Base-by-base conservation (phyloP, 1,140 invertebrate genomes). In the Neuroterus valhalla region DNA sequence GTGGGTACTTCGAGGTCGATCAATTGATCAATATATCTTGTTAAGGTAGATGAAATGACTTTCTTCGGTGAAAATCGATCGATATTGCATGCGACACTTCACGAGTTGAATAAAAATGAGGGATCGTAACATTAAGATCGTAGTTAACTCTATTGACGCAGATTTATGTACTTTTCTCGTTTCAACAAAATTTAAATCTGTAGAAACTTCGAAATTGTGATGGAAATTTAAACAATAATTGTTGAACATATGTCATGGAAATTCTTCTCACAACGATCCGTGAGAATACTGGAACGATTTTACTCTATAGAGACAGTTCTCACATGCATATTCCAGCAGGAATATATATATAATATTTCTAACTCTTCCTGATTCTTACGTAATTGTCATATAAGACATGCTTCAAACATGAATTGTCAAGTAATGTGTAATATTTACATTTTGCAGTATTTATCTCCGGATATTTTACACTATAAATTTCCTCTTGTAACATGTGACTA, bases 21-120 rank as follows among this genome's bases (percentile, higher is more conserved):
- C 42, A 55, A 71, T 68, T 50, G 17, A 23, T 68, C 44, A 71
- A 38, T 72, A 43, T 23, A 69, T 70, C 19, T 52, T 12, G 50
- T 52, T 52, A 52, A 52, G 50, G 50, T 26, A 52, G 17, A 52
- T 52, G 50, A 52, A 52, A 52, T 52, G 21, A 52, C 50, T 52
- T 52, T 52, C 50, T 52, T 52, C 19, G 21, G 23, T 52, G 50
- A 52, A 52, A 52, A 21, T 52, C 50, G 50, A 52, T 21, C 17
- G 50, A 52, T 14, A 52, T 52, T 52, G 50, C 50, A 23, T 52
- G 19, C 23, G 17, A 21, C 19, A 52, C 21, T 52, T 52, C 50
- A 19, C 12, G 50, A 52, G 50, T 52, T 11, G 50, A 52, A 52
- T 52, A 19, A 26, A 17, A 52, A 52, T 52, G 19, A 26, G 50